A percentile compares a stretch with the other conserved stretches of the same genome.
These are phyloP conservation scores for Callopanchax toddi DNA, from an alignment of 2,113 vertebrate species.

Conservation along the genomic window DNA sequence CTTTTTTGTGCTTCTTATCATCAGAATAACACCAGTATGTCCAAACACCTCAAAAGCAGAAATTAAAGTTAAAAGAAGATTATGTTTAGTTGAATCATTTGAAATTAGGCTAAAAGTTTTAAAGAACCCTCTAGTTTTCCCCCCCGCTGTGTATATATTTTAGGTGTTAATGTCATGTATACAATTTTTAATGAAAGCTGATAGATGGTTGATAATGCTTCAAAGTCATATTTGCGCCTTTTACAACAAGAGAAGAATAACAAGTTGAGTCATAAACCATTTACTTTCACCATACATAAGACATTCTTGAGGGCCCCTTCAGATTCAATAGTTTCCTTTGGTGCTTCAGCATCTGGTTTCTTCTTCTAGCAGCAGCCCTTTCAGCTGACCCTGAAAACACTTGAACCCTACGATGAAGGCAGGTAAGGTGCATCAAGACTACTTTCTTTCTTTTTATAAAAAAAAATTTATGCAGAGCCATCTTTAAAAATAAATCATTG, in stretches of 20 bases:
- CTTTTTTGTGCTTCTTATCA: slow-evolving; percentile 48
- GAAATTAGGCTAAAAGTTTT: no score
- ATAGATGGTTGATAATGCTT: no score
- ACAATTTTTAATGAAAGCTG: no score
- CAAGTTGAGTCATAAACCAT: no score
- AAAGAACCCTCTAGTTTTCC: no score
- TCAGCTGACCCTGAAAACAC: slow-evolving; percentile 52
- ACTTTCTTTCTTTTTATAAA: slow-evolving; percentile 28
- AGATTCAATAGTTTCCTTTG: slow-evolving; percentile 48
- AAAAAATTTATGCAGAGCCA: background rate
- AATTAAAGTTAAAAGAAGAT: no score
- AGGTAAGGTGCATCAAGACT: slow-evolving; percentile 24
- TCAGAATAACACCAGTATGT: slow-evolving; percentile 9
- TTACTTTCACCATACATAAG: slow-evolving; percentile 41
- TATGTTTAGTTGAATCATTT: no score
- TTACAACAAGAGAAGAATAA: no score
- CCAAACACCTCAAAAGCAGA: background rate
- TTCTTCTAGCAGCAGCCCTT: slow-evolving; percentile 37
- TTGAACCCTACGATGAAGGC: slow-evolving; percentile 15
- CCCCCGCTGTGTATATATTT: no score
- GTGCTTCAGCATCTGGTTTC: slow-evolving; percentile 59
- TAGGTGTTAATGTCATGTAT: no score
- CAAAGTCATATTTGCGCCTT: no score
- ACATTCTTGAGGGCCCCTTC: slow-evolving; percentile 54
- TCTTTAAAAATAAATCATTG: slow-evolving; percentile 13